A percentile compares a stretch with the other conserved stretches of the same genome.
phyloP scores from a whole-genome alignment of 1,140 invertebrate genomes.

The Drosophila ananassae region DNA sequence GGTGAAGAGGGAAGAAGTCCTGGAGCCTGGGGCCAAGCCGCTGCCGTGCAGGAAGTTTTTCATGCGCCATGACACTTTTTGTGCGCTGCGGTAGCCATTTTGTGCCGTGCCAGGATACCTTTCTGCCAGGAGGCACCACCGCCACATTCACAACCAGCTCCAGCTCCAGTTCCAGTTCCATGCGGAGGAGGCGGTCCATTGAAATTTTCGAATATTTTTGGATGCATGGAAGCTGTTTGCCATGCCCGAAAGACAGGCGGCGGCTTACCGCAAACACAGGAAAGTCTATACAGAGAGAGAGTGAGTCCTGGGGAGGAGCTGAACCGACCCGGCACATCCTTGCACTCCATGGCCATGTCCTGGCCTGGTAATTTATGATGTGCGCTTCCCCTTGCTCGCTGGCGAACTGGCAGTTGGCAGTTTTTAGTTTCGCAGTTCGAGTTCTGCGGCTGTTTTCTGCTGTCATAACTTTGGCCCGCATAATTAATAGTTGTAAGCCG shows the following conservation, averaged over 20 bases:
- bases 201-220: slow-evolving; percentile 75
- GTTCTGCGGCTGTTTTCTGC: slow-evolving; percentile 77
- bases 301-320: slow-evolving; percentile 4
- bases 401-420: slow-evolving; percentile 46
- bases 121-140: slow-evolving; percentile 42
- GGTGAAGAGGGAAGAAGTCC: slow-evolving; percentile 25
- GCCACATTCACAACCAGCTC: neutral
- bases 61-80: slow-evolving; percentile 82
- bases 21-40: slow-evolving; percentile 27
- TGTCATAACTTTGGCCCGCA: slow-evolving; percentile 77
- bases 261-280: slow-evolving; percentile 51
- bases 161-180: slow-evolving; percentile 1
- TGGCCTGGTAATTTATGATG: slow-evolving; percentile 74
- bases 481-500: slow-evolving; percentile 80
- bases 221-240: slow-evolving; percentile 81
- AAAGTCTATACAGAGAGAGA: slow-evolving; percentile 20
- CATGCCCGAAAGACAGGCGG: slow-evolving; percentile 72
- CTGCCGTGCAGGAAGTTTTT: slow-evolving; percentile 73
- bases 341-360: slow-evolving; percentile 68
- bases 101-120: slow-evolving; percentile 66
- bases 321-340: slow-evolving; percentile 39
- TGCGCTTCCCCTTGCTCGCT: slow-evolving; percentile 67
- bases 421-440: slow-evolving; percentile 62
- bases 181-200: slow-evolving; percentile 32
- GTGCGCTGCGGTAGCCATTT: slow-evolving; percentile 75